Percentiles rank a stretch among this genome's conserved stretches.
Evolutionary conservation across 2,888 invertebrate species (phyloP).

Genomic region (Mythimna vitellina): DNA sequence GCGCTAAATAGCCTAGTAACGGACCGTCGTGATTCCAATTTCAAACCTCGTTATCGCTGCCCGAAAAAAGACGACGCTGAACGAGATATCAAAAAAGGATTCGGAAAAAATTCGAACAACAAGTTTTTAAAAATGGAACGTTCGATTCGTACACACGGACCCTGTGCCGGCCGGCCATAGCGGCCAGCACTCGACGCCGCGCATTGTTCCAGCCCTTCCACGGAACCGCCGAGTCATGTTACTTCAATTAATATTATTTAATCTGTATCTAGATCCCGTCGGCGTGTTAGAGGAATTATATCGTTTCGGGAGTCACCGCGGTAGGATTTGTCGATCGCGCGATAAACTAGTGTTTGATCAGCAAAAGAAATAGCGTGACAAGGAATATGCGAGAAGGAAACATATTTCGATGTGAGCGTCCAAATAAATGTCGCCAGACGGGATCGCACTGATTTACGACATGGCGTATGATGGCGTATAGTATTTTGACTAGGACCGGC

Average conservation of each 20-base stretch:
- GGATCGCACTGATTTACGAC: slow-evolving; percentile 77
- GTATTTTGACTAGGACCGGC: slow-evolving; percentile 69
- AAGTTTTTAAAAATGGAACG: slow-evolving; percentile 72
- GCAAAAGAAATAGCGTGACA: slow-evolving; percentile 77
- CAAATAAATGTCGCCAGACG: slow-evolving; percentile 76
- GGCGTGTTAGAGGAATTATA: slow-evolving; percentile 84
- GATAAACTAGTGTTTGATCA: slow-evolving; percentile 78
- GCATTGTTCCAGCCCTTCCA: slow-evolving; percentile 83
- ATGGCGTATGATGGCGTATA: slow-evolving; percentile 62
- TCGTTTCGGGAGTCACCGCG: slow-evolving; percentile 77
- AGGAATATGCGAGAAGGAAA: slow-evolving; percentile 75
- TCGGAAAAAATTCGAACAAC: slow-evolving; percentile 73
- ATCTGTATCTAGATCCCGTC: slow-evolving; percentile 82
- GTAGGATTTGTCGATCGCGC: slow-evolving; percentile 79
- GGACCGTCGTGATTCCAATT: slow-evolving; percentile 84
- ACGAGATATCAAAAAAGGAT: slow-evolving; percentile 79
- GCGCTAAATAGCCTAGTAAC: slow-evolving; percentile 82
- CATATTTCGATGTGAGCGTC: slow-evolving; percentile 75
- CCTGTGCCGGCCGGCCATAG: slow-evolving; percentile 35
- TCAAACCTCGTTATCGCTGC: slow-evolving; percentile 85
- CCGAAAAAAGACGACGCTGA: slow-evolving; percentile 73
- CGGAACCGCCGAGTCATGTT: slow-evolving; percentile 82
- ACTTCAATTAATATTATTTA: slow-evolving; percentile 88
- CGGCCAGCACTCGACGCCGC: slow-evolving; percentile 60
- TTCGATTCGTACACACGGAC: slow-evolving; percentile 65